Conservation (phyloP, 2,113 vertebrate genomes). For the Scartelaos histophorus region DNA sequence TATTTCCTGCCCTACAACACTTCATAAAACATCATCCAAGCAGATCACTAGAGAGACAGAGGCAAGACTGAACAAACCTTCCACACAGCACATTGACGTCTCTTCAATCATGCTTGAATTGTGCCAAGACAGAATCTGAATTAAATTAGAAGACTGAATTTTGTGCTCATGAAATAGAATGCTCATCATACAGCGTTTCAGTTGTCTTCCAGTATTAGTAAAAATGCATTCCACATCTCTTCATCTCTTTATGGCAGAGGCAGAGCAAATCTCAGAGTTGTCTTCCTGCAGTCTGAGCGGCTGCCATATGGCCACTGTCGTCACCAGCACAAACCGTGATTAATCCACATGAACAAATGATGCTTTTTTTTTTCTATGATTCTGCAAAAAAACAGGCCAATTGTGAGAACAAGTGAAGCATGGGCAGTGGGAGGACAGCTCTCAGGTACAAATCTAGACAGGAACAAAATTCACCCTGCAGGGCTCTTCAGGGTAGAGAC, state of each 20-base stretch:
- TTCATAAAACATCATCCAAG: too few relatives aligned
- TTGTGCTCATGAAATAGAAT: neutral
- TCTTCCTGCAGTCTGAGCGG: neutral
- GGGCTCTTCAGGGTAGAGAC: neutral
- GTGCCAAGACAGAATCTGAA: too few relatives aligned
- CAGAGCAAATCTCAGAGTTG: neutral
- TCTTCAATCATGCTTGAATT: too few relatives aligned
- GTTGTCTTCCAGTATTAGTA: neutral
- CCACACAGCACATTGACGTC: too few relatives aligned
- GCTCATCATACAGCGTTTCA: neutral
- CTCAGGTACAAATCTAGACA: neutral
- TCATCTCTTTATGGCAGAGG: neutral
- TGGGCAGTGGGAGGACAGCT: neutral
- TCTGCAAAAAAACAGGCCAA: neutral
- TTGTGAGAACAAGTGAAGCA: neutral
- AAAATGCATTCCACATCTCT: neutral
- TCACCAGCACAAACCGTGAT: neutral
- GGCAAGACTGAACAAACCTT: too few relatives aligned
- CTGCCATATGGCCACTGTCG: constrained; percentile 1
- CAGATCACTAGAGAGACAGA: too few relatives aligned
- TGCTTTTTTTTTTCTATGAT: neutral
- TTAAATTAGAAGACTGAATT: neutral
- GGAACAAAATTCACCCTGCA: neutral
- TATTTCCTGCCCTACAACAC: too few relatives aligned
- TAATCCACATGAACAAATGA: neutral